These are phyloP conservation scores for Periophthalmodon schlosseri DNA, from an alignment of 2,113 vertebrate genomes.

Conservation along the genomic window DNA sequence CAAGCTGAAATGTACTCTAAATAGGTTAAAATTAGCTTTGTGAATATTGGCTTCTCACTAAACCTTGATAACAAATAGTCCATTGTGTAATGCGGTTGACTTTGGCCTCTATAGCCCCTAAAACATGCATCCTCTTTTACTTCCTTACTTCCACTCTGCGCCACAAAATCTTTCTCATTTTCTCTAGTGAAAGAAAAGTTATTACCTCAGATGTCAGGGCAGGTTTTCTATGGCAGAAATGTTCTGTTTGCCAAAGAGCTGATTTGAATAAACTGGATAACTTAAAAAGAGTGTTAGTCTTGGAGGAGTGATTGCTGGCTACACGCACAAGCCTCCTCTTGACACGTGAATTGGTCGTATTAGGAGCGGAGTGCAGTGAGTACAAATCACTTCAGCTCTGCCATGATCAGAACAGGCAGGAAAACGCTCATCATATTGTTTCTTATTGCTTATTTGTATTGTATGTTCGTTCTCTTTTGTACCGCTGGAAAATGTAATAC, in stretches of 20 bases:
- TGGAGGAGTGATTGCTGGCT: constrained; percentile 10
- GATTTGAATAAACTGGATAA: constrained; percentile 18
- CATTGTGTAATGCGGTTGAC: constrained; percentile 4
- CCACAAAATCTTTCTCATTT: constrained; percentile 12
- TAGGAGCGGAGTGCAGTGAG: constrained; percentile 16
- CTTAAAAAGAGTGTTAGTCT: constrained; percentile 8
- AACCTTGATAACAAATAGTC: background rate
- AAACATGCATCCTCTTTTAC: background rate
- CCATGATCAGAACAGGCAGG: background rate
- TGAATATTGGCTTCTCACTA: constrained; percentile 6
- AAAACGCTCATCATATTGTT: background rate
- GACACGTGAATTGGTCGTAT: constrained; percentile 20
- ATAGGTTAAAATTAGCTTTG: constrained; percentile 20
- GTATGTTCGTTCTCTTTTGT: background rate
- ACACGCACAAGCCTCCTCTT: constrained; percentile 14
- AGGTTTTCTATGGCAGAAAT: background rate
- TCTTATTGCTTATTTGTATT: background rate
- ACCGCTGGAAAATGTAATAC: no score
- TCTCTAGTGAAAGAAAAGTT: constrained; percentile 9
- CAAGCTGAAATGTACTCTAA: background rate
- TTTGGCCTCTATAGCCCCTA: background rate
- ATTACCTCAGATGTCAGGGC: background rate
- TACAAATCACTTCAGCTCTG: constrained; percentile 13
- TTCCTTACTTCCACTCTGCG: background rate
- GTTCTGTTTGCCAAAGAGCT: constrained; percentile 8